Conservation (phyloP, 2,113 vertebrate species). For the Isurus oxyrinchus region DNA sequence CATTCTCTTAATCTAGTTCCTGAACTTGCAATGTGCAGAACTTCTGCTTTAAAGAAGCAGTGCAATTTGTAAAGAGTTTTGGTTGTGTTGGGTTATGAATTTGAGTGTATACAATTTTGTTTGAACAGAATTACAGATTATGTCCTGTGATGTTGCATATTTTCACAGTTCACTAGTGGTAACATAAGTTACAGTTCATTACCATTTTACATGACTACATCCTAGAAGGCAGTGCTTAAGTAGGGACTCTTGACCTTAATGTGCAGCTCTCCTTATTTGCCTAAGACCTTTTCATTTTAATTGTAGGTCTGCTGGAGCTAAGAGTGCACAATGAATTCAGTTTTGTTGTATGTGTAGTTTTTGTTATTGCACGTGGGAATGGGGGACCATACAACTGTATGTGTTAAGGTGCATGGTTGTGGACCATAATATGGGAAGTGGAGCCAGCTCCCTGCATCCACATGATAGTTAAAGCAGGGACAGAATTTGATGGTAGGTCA, state of each 20-base stretch:
- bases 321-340: not conserved
- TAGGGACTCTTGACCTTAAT: not conserved
- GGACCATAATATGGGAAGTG: not conserved
- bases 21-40: not conserved
- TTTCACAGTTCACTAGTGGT: not conserved
- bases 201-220: not conserved
- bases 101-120: not conserved
- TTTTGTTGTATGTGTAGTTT: not conserved
- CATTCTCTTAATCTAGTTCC: not conserved
- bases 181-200: not conserved
- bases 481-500: not conserved
- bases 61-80: not conserved
- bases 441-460: not conserved
- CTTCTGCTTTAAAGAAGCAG: not conserved
- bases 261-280: not conserved
- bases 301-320: not conserved
- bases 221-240: not conserved
- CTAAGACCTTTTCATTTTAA: not conserved
- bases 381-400: not conserved
- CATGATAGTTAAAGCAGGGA: not conserved
- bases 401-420: not conserved
- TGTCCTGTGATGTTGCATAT: not conserved
- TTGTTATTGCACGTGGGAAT: not conserved
- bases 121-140: not conserved
- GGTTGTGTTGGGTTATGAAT: not conserved